phyloP scores from a whole-genome alignment of 2,113 vertebrate genomes.

The Percina caprodes region DNA sequence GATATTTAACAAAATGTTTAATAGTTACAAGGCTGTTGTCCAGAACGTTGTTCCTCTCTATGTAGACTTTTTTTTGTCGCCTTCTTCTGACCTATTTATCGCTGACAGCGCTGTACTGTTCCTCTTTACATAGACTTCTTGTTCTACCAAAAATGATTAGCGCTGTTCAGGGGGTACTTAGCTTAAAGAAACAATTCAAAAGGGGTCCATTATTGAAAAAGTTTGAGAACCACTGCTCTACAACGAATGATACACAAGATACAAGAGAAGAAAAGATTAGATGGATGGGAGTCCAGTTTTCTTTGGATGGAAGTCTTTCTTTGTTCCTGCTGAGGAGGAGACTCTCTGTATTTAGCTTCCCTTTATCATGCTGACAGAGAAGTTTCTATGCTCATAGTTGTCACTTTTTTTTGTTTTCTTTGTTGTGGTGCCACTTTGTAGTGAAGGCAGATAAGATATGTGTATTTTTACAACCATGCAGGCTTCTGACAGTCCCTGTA shows the following conservation, averaged over 20 bases:
- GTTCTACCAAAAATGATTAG: no score
- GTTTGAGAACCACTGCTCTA: no score
- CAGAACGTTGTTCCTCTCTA: no score
- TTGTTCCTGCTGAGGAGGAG: background rate
- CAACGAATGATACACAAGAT: conserved; percentile 4
- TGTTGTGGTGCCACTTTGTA: background rate
- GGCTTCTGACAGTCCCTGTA: background rate
- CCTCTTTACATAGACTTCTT: no score
- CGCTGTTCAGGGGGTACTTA: no score
- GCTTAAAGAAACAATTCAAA: no score
- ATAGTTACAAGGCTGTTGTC: no score
- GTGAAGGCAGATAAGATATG: background rate
- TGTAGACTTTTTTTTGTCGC: no score
- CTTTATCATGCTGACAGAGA: conserved; percentile 10
- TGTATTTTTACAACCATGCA: background rate
- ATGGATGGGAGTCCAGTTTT: background rate
- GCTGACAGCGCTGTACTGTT: no score
- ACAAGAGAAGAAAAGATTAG: background rate
- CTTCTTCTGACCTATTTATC: no score
- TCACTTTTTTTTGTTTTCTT: conserved; percentile 10
- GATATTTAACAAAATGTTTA: no score
- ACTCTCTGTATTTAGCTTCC: conserved; percentile 4
- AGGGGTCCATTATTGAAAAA: no score
- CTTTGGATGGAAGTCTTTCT: background rate
- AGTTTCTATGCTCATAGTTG: background rate